phyloP scores from a whole-genome alignment of 2,888 invertebrate genomes.

The Choreutis nemorana region DNA sequence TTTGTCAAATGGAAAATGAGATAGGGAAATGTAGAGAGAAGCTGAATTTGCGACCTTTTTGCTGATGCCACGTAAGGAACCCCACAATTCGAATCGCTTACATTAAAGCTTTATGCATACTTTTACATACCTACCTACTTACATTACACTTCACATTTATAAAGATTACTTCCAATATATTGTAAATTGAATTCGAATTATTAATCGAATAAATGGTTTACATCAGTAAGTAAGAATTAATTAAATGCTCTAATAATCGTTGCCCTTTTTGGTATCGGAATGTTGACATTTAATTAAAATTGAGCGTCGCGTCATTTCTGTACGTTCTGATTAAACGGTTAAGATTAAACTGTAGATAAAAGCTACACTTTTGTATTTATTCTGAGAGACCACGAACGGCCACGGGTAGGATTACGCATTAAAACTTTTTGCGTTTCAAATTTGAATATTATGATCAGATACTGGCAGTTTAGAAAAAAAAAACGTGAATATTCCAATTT shows the following conservation, averaged over 20 bases:
- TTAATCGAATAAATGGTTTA: background rate
- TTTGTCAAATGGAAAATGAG: constrained; percentile 68
- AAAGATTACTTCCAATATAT: background rate
- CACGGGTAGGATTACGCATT: background rate
- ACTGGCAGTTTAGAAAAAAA: constrained; percentile 19
- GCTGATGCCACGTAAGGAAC: constrained; percentile 28
- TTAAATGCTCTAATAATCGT: constrained; percentile 29
- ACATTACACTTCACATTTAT: background rate
- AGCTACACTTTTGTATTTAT: constrained; percentile 8
- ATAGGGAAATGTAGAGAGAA: constrained; percentile 58
- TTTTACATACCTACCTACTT: background rate
- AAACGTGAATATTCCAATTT: constrained; percentile 28
- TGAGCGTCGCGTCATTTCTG: constrained; percentile 19
- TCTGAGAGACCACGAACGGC: constrained; percentile 6
- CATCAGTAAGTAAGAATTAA: constrained; percentile 13
- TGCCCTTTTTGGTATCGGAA: constrained; percentile 39
- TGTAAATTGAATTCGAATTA: background rate
- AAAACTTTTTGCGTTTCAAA: background rate
- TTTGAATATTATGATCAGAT: too few relatives aligned
- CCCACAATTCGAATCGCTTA: constrained; percentile 14
- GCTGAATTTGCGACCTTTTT: constrained; percentile 50
- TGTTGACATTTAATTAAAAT: constrained; percentile 53
- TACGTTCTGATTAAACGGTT: constrained; percentile 25
- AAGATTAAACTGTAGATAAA: constrained; percentile 26
- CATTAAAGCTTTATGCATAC: constrained; percentile 6